Base-by-base conservation (phyloP, 1,140 invertebrate species). In the Lycorma delicatula region DNA sequence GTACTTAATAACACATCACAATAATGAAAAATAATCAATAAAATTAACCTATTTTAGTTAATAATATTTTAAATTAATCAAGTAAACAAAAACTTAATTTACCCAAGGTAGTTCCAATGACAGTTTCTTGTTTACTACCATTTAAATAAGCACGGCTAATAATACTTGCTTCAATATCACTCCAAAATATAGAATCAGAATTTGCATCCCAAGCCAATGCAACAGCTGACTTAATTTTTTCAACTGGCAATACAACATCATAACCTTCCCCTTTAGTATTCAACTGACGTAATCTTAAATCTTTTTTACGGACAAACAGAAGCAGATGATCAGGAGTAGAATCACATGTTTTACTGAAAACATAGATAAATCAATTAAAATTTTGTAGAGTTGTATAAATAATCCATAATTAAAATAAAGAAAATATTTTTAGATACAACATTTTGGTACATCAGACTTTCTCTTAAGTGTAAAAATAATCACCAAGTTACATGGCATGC, bases 141-240 rank as follows among this genome's bases (percentile, higher is more conserved):
- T 92, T 89, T 26, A 89, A 72, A 60, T 77, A 81, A 1, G 88
- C 86, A 47, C 81, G 79, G 62, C 84, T 89, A 12, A 95, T 93
- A 1, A 86, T 83, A 64, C 89, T 83, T 18, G 84, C 80, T 60
- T 89, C 87, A 0, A 91, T 81, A 68, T 94, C 91, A 0, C 89
- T 88, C 91, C 91, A 94, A 67, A 85, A 93, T 66, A 94, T 87
- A 16, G 82, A 81, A 65, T 92, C 86, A 3, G 76, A 81, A 44
- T 83, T 78, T 11, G 83, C 80, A 69, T 92, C 89, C 87, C 88
- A 93, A 52, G 89, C 85, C 7, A 93, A 69, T 1, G 88, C 89
- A 1, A 90, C 83, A 0, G 87, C 89, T 54, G 86, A 88, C 68
- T 87, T 86, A 2, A 93, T 79, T 54, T 84, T 81, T 67, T 89